Evolutionary conservation across 2,797 vertebrate species (phyloP), one percentile per base, ranked within the genome.

Genomic region (Sebastes goodei): DNA sequence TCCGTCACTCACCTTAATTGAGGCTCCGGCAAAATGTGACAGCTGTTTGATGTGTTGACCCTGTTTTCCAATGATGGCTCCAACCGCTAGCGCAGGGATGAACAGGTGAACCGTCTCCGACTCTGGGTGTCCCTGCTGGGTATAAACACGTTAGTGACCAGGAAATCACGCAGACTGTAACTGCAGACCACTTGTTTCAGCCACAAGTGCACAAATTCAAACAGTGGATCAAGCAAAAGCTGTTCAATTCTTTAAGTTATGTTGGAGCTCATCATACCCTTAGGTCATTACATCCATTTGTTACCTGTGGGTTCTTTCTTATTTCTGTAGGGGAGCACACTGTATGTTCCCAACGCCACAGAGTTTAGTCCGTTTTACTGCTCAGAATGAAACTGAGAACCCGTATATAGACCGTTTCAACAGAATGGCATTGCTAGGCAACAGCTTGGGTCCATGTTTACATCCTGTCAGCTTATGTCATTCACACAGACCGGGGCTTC

Each of bases 1-100:
- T 72, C 74, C 0, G 25, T 72, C 78, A 87, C 89, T 92, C 96
- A 98, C 99, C 97, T 99, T 99, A 94, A 99, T 99, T 61, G 99
- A 99, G 53, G 98, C 99, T 85, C 98, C 98, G 52, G 99, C 98
- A 87, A 99, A 99, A 81, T 98, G 99, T 65, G 98, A 99, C 83
- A 99, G 97, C 93, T 99, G 99, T 93, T 99, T 99, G 96, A 99
- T 99, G 94, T 99, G 98, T 89, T 99, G 98, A 90, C 99, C 98
- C 94, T 99, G 98, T 95, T 99, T 99, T 90, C 99, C 99, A 10
- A 99, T 99, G 93, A 99, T 99, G 92, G 99, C 98, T 64, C 98
- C 99, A 9, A 99, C 99, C 7, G 98, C 97, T 66, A 99, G 96
- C 3, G 98, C 97, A 49, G 99, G 99, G 93, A 99, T 99, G 91